phyloP scores from a whole-genome alignment of 2,888 invertebrate genomes.

The Unio pictorum region DNA sequence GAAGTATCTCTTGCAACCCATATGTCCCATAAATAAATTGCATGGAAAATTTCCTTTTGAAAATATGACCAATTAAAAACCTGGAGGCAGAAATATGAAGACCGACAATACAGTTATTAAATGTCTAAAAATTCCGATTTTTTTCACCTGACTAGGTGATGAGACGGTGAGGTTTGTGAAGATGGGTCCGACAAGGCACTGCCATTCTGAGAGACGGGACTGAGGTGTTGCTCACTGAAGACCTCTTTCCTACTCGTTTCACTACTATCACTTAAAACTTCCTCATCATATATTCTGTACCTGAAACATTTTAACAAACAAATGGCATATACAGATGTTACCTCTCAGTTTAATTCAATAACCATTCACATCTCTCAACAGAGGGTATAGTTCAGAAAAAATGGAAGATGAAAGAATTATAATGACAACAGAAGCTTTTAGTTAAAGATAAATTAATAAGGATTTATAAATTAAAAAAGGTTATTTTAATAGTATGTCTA shows the following conservation, averaged over 20 bases:
- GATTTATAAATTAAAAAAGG: neutral
- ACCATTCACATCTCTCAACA: neutral
- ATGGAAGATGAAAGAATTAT: neutral
- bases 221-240: slow-evolving; percentile 17
- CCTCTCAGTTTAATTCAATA: neutral
- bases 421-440: neutral
- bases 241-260: slow-evolving; percentile 37
- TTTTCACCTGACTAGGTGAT: too few species aligned
- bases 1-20: too few species aligned
- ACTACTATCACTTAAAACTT: slow-evolving; percentile 60
- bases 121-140: too few species aligned
- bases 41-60: too few species aligned
- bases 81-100: too few species aligned
- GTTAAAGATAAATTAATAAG: neutral
- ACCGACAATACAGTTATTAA: too few species aligned
- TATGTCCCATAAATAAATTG: too few species aligned
- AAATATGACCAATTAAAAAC: too few species aligned
- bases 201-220: too few species aligned
- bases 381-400: neutral
- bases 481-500: neutral
- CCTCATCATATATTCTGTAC: slow-evolving; percentile 69
- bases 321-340: neutral
- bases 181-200: too few species aligned
- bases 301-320: slow-evolving; percentile 35
- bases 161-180: too few species aligned